Evolutionary conservation across 2,888 invertebrate species (phyloP), one percentile per base, ranked within the genome.

Genomic region (Pseudanteris insignis): DNA sequence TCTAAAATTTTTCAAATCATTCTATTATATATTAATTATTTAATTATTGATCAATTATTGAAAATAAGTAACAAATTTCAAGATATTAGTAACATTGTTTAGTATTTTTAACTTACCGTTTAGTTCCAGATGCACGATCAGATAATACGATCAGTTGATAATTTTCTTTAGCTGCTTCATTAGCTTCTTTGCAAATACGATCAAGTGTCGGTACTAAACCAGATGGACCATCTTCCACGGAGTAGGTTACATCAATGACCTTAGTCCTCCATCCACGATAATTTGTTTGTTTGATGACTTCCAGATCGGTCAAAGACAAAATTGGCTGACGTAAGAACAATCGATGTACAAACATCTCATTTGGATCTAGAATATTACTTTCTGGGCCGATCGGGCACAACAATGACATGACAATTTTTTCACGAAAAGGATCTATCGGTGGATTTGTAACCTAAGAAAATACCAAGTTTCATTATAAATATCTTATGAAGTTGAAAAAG

Each of bases 381-480:
- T 94, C 95, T 0, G 99, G 99, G 0, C 99, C 99, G 72, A 99
- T 89, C 0, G 98, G 98, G 75, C 97, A 97, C 64, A 94, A 89
- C 80, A 99, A 84, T 0, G 97, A 96, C 98, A 99, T 99, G 60
- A 99, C 97, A 66, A 98, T 92, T 82, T 94, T 95, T 83, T 99
- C 99, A 71, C 96, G 87, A 74, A 99, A 98, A 25, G 99, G 99
- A 84, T 99, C 99, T 68, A 99, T 98, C 2, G 99, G 99, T 2
- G 99, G 99, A 84, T 99, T 99, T 70, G 99, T 99, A 69, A 96
- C 86, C 83, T 88, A 81, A 13, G 15, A 2, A 48, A 24, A 38
- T n/a, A n/a, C n/a, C n/a, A n/a, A n/a, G n/a, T 21, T 24, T 15
- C 1, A 28, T n/a, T n/a, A n/a, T n/a, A n/a, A n/a, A n/a, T n/a